phyloP scores from a whole-genome alignment of 2,113 vertebrate genomes.

The Chloropsis cyanopogon region DNA sequence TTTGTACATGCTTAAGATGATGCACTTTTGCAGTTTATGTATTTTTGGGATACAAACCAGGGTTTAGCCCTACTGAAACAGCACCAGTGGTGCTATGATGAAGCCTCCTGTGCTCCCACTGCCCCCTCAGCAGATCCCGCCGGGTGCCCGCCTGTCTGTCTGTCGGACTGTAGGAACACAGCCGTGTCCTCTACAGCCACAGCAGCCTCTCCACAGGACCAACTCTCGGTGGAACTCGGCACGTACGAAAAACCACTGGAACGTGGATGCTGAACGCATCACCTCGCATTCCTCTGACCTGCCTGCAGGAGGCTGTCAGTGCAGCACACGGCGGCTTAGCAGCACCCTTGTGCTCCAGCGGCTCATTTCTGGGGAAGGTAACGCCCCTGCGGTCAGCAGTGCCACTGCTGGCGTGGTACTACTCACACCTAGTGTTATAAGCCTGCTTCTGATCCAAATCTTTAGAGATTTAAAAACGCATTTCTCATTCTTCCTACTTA shows the following conservation, averaged over 20 bases:
- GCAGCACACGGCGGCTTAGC: background rate
- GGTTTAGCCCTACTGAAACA: background rate
- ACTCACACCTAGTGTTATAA: background rate
- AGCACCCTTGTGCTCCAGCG: background rate
- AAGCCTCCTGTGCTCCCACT: background rate
- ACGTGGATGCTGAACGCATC: background rate
- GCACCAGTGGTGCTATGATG: rapidly evolving
- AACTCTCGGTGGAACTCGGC: rapidly evolving
- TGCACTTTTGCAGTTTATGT: background rate
- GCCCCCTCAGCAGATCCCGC: rapidly evolving
- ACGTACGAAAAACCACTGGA: background rate
- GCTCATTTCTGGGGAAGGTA: background rate
- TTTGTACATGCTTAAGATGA: background rate
- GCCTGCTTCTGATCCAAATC: background rate
- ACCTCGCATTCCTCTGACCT: background rate
- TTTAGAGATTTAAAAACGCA: background rate
- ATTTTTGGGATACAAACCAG: background rate
- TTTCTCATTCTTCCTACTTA: background rate
- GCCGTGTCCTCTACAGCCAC: background rate
- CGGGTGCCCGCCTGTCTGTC: rapidly evolving
- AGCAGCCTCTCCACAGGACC: background rate
- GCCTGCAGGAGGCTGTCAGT: rapidly evolving
- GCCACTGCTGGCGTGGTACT: too few species aligned
- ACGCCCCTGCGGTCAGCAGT: background rate
- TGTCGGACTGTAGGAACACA: background rate